These are phyloP conservation scores for Chionomys nivalis DNA, from an alignment of 2,113 vertebrate species.

Conservation along the genomic window DNA sequence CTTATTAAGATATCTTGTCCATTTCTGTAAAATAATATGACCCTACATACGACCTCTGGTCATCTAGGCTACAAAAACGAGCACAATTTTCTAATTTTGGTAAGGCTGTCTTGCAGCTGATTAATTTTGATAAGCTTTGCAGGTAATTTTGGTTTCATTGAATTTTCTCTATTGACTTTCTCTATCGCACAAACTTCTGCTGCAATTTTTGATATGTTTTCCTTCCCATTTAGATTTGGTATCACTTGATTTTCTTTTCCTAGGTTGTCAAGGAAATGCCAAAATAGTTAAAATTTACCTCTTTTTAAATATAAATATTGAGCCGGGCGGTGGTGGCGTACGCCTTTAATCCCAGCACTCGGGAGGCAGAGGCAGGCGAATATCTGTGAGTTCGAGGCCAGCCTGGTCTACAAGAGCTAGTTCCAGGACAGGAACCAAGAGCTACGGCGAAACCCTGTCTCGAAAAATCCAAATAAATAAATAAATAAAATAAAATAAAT, in stretches of 20 bases:
- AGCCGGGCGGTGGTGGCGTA: no score
- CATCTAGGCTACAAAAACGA: not conserved
- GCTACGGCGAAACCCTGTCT: no score
- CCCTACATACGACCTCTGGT: not conserved
- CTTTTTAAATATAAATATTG: not conserved
- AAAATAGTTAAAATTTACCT: constrained; percentile 38
- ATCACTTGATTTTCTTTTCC: not conserved
- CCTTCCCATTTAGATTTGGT: not conserved
- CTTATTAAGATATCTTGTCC: not conserved
- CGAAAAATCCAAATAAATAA: no score
- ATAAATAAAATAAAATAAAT: no score
- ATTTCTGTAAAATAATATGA: constrained; percentile 2
- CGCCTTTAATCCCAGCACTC: no score
- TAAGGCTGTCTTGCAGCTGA: not conserved
- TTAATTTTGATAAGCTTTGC: constrained; percentile 34
- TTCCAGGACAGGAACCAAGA: no score
- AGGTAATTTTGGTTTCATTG: constrained; percentile 49
- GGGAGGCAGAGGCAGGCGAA: no score
- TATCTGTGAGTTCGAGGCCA: no score
- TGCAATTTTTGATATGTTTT: constrained; percentile 16
- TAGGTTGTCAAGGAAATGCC: not conserved
- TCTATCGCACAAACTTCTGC: constrained; percentile 23
- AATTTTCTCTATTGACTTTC: constrained; percentile 54
- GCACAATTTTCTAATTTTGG: not conserved
- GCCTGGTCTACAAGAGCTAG: no score